Percentiles rank a stretch among this genome's conserved stretches.
phyloP scores from a whole-genome alignment of 1,140 invertebrate species.

The Grapholita molesta region DNA sequence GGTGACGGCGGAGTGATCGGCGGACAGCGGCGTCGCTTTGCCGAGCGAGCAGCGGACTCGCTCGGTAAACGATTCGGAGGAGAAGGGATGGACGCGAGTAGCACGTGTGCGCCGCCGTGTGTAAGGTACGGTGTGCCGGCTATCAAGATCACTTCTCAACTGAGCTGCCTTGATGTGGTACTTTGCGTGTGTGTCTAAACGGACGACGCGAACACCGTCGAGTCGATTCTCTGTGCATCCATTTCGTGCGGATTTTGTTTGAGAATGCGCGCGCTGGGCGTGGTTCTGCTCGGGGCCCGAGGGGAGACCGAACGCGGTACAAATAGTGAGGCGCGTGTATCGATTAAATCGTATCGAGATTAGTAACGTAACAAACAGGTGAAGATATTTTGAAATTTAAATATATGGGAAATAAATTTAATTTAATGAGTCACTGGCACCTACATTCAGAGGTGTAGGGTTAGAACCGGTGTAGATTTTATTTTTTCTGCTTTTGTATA shows the following conservation, averaged over 20 bases:
- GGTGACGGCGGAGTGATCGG: conserved; percentile 29
- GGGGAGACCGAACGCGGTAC: conserved; percentile 48
- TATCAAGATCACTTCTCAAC: conserved; percentile 68
- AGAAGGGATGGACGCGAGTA: conserved; percentile 51
- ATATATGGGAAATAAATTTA: too few species aligned
- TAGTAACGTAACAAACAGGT: neutral
- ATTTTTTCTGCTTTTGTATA: too few species aligned
- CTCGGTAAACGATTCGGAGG: conserved; percentile 35
- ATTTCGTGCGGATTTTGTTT: conserved; percentile 67
- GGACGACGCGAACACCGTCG: conserved; percentile 41
- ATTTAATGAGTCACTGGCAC: too few species aligned
- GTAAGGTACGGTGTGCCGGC: conserved; percentile 60
- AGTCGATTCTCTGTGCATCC: conserved; percentile 57
- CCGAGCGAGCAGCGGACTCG: conserved; percentile 39
- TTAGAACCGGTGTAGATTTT: too few species aligned
- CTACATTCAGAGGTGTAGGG: too few species aligned
- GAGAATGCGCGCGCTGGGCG: conserved; percentile 72
- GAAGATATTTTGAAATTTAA: too few species aligned
- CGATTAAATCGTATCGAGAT: conserved; percentile 46
- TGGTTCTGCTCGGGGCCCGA: conserved; percentile 57
- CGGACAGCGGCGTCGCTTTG: conserved; percentile 30
- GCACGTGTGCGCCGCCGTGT: conserved; percentile 59
- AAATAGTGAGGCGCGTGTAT: conserved; percentile 51
- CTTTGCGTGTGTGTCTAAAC: conserved; percentile 58
- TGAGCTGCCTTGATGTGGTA: conserved; percentile 48